Evolutionary conservation across 2,113 vertebrate genomes (phyloP), one percentile per base, ranked within the genome.

Genomic region (Trogon surrucura): DNA sequence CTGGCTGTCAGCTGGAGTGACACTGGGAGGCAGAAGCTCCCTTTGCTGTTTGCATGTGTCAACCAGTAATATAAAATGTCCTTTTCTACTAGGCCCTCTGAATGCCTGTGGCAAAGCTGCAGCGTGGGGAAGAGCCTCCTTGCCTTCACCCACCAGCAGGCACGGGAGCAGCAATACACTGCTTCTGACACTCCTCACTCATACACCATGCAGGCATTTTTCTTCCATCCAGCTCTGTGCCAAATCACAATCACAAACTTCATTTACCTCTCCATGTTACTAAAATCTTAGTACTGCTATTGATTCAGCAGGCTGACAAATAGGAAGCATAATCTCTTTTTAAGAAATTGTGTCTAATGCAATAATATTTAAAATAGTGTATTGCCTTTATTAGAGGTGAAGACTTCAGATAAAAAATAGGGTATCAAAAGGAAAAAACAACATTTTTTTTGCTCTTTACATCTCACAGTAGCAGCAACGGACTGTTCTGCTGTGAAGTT

Each of bases 71-170:
- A 65, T 16, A 91, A 91, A 85, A 54, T 2, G 57, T 72, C 23
- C 7, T 51, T 27, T 61, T 23, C 30, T 23, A 38, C 12, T 5
- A 66, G 29, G 41, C 13, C 16, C 29, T 47, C 1, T 1, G 61
- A 48, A 56, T 0, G 0, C 18, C 41, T 22, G 15, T 16, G 6
- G 13, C 0, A 1, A 53, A 34, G 36, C 27, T 80, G 54, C 26
- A 47, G 44, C 4, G 2, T 36, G 22, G 67, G 51, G 14, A 8
- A 89, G 51, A 58, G 41, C 18, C 34, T 74, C 27, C 19, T 9
- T 0, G 3, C 8, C 20, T 50, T 85, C 60, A 45, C 57, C 6
- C 14, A 56, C 45, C 1, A 60, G 45, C 50, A 65, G 47, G 34
- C 69, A 19, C 32, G 21, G 38, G 16, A 74, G n/a, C 23, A 50